Evolutionary conservation across 2,797 vertebrate species (phyloP).

Genomic region (Esox lucius): DNA sequence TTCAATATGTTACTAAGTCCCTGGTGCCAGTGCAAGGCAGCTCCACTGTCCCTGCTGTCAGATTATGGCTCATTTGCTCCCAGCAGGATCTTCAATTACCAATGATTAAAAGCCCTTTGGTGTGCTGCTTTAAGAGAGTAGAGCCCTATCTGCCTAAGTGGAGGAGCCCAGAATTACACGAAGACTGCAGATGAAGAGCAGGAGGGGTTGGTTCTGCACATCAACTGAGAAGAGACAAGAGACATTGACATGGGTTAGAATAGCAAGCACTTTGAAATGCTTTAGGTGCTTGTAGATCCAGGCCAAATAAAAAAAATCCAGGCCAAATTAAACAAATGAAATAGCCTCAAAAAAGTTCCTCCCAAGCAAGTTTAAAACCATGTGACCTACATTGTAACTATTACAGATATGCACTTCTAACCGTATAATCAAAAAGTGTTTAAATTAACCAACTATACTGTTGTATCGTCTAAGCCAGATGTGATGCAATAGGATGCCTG

Average conservation of each 20-base stretch:
- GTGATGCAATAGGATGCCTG: conserved; percentile 6
- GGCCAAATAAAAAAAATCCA: not conserved
- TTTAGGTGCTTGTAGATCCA: not conserved
- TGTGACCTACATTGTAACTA: not conserved
- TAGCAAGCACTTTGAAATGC: not conserved
- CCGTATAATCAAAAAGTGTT: not conserved
- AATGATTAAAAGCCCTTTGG: conserved; percentile 71
- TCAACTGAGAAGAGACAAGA: not conserved
- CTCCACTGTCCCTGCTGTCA: conserved; percentile 59
- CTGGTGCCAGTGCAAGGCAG: conserved; percentile 58
- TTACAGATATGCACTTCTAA: not conserved
- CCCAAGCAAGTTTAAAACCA: not conserved
- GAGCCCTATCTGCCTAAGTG: conserved; percentile 1
- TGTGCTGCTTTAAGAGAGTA: conserved; percentile 55
- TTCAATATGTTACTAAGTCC: conserved; percentile 51
- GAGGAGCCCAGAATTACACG: not conserved
- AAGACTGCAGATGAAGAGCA: not conserved
- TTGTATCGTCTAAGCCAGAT: conserved; percentile 16
- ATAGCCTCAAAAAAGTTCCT: not conserved
- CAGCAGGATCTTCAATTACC: conserved; percentile 75
- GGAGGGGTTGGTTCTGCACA: not conserved
- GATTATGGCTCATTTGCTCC: conserved; percentile 75
- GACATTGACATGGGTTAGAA: not conserved
- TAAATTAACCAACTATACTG: no score
- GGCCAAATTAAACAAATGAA: not conserved